Evolutionary conservation across 2,113 vertebrate species (phyloP), one percentile per base, ranked within the genome.

Genomic region (Pristiophorus japonicus): DNA sequence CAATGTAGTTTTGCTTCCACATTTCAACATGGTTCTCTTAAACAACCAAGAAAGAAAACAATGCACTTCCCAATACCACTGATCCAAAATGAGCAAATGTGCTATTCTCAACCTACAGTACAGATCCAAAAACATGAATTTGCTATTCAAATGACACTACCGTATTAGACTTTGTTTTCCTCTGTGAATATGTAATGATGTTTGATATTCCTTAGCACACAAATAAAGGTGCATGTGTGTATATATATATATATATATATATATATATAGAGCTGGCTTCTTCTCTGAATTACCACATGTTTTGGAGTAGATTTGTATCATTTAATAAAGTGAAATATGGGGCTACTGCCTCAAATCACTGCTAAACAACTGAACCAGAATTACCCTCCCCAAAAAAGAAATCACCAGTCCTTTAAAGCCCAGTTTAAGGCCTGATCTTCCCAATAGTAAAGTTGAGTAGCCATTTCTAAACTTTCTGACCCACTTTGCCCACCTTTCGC

Each of bases 1-100:
- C 75, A 81, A 88, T 88, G 47, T 12, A 88, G 85, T 59, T 88
- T 88, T 88, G 47, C 85, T 88, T 55, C 45, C 47, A 88, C 85
- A 14, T 30, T 51, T 88, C 47, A 55, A 12, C 51, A 45, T 42
- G 42, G 20, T 6, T 3, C 12, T 42, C 20, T 45, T 84, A 22
- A 81, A 84, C 38, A 45, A 45, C 38, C 38, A 20, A 70, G 38
- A 78, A 84, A 88, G 27, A 55, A 24, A 65, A 65, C 34, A 63
- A 6, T 63, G 38, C n/a, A 63, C 88, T 38, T 63, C 34, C 38
- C 88, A 63, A 92, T 63, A 22, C 34, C 42, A n/a, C 34, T 92
- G 30, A 38, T 65, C 30, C 34, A 65, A 92, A 63, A 65, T 92
- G 30, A 92, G 16, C 14, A 38, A 34, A 63, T 63, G 2, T 20